Conservation (phyloP, 53 echinoderm and acorn worm species). For the Temnopleurus reevesii region DNA sequence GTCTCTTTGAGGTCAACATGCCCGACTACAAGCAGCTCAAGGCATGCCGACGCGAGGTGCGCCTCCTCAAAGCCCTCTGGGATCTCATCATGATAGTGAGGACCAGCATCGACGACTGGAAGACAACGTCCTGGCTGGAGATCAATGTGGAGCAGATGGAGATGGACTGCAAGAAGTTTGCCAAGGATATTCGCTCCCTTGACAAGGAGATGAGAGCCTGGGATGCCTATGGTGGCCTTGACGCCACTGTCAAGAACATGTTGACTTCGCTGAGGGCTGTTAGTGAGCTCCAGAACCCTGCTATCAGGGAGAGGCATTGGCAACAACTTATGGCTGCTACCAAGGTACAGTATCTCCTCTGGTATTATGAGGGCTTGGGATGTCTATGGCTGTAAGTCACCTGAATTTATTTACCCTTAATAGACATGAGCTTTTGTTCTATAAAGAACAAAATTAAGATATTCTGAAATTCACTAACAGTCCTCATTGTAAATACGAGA, state of each 20-base stretch:
- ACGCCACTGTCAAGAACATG: conserved; percentile 97
- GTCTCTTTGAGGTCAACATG: conserved; percentile 96
- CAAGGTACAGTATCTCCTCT: conserved; percentile 61
- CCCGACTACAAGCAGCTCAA: conserved; percentile 98
- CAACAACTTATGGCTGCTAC: conserved; percentile 99
- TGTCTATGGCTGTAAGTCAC: no score
- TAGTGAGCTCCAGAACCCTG: conserved; percentile 95
- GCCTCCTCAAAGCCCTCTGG: conserved; percentile 90
- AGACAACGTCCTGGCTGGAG: conserved; percentile 93
- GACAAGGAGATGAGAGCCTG: conserved; percentile 99
- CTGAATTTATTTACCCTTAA: no score
- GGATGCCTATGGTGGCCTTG: conserved; percentile 93
- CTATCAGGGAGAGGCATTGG: conserved; percentile 98
- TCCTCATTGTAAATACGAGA: no score
- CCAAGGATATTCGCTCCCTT: conserved; percentile 93
- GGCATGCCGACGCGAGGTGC: conserved; percentile 87
- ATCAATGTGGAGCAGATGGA: conserved; percentile 99
- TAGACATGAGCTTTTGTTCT: no score
- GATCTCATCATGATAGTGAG: conserved; percentile 90
- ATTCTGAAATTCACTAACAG: no score
- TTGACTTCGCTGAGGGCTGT: conserved; percentile 96
- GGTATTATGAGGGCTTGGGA: no score
- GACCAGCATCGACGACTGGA: conserved; percentile 94
- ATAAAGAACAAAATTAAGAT: no score
- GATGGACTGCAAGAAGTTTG: conserved; percentile 99